These are phyloP conservation scores for Semibalanus balanoides DNA, from an alignment of 1,140 invertebrate species.

Conservation along the genomic window DNA sequence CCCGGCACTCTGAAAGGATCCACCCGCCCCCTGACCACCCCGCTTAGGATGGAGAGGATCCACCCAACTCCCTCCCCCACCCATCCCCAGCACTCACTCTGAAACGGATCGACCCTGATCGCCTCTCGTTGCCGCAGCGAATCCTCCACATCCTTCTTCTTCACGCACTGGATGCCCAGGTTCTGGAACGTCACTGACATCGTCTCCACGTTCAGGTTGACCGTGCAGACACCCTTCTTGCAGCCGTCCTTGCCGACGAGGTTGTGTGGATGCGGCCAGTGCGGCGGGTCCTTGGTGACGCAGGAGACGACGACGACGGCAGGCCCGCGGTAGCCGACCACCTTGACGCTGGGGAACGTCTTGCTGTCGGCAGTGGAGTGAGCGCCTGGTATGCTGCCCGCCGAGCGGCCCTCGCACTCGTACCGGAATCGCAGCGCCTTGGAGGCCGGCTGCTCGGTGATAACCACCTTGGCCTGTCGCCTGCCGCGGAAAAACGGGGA, in stretches of 20 bases:
- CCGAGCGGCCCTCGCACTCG: constrained; percentile 88
- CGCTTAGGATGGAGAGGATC: no score
- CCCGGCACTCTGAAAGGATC: no score
- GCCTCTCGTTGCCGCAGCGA: constrained; percentile 64
- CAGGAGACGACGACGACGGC: constrained; percentile 85
- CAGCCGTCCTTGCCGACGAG: constrained; percentile 86
- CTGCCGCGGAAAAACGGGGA: background rate
- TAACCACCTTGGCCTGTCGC: constrained; percentile 46
- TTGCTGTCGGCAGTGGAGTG: constrained; percentile 77
- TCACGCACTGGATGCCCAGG: constrained; percentile 92
- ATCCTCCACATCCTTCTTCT: constrained; percentile 82
- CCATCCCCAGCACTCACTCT: constrained; percentile 48
- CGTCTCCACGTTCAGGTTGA: constrained; percentile 54
- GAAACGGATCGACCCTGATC: constrained; percentile 83
- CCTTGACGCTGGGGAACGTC: constrained; percentile 78
- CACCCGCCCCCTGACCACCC: no score
- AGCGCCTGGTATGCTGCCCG: constrained; percentile 85
- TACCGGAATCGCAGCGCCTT: constrained; percentile 83
- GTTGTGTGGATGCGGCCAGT: constrained; percentile 88
- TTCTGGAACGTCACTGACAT: constrained; percentile 74
- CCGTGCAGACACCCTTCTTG: constrained; percentile 78
- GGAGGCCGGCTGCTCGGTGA: constrained; percentile 79
- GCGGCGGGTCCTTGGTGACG: constrained; percentile 79
- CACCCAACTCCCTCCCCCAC: no score
- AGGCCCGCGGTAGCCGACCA: constrained; percentile 61